These are phyloP conservation scores for human (Homo sapiens) DNA, from an alignment of 2,113 vertebrate genomes.

Conservation along the genomic window GRCh38 chr12:98118501-98119000, in stretches of 20 bases:
- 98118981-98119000: conserved; percentile 81
- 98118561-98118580: no score
- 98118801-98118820: conserved; percentile 55
- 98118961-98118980: conserved; percentile 87
- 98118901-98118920: conserved; percentile 74
- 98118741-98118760: neutral
- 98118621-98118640: no score
- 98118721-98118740: neutral
- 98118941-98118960: conserved; percentile 85
- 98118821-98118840: conserved; percentile 48
- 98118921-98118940: conserved; percentile 80
- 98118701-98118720: neutral
- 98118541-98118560: no score
- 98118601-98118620: no score
- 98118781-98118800: conserved; percentile 68
- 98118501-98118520: neutral
- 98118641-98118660: no score
- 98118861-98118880: conserved; percentile 35
- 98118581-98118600: no score
- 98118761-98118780: conserved; percentile 58
- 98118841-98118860: conserved; percentile 67
- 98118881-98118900: conserved; percentile 69
- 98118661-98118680: neutral
- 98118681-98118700: neutral
- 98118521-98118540: neutral